phyloP scores from a whole-genome alignment of 2,888 invertebrate genomes.

The Salpingus planirostris region DNA sequence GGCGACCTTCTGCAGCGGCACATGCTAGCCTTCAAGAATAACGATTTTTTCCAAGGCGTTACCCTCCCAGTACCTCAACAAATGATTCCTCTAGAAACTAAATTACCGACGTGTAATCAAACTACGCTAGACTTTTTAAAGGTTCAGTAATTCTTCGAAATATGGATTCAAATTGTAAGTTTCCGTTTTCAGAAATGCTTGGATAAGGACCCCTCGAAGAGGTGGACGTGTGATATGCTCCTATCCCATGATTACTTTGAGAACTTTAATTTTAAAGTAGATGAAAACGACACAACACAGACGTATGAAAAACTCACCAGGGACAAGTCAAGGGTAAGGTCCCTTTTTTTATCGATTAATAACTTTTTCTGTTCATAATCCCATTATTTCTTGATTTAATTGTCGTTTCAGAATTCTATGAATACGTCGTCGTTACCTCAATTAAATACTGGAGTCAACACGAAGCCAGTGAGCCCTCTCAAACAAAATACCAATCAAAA shows the following conservation, averaged over 20 bases:
- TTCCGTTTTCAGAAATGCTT: conserved; percentile 70
- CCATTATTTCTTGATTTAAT: neutral
- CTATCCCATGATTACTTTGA: conserved; percentile 87
- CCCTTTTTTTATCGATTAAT: conserved; percentile 1
- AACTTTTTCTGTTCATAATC: too few relatives aligned
- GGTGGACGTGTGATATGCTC: conserved; percentile 89
- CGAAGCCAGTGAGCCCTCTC: conserved; percentile 45
- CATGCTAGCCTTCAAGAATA: conserved; percentile 91
- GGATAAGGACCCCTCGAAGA: conserved; percentile 85
- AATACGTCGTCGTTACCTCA: conserved; percentile 59
- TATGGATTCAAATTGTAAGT: conserved; percentile 23
- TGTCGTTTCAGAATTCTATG: conserved; percentile 40
- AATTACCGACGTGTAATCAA: conserved; percentile 69
- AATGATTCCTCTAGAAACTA: conserved; percentile 74
- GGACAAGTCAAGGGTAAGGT: conserved; percentile 54
- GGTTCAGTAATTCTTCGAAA: conserved; percentile 43
- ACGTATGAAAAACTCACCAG: conserved; percentile 52
- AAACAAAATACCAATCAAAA: conserved; percentile 42
- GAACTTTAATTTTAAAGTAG: conserved; percentile 74
- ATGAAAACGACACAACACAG: conserved; percentile 56
- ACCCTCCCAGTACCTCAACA: conserved; percentile 85
- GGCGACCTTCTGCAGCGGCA: conserved; percentile 91
- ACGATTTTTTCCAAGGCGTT: conserved; percentile 86
- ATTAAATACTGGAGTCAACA: conserved; percentile 46
- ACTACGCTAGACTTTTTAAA: conserved; percentile 76